Base-by-base conservation (phyloP, 92 coral and sea anemone species). In the Blastomussa wellsi region DNA sequence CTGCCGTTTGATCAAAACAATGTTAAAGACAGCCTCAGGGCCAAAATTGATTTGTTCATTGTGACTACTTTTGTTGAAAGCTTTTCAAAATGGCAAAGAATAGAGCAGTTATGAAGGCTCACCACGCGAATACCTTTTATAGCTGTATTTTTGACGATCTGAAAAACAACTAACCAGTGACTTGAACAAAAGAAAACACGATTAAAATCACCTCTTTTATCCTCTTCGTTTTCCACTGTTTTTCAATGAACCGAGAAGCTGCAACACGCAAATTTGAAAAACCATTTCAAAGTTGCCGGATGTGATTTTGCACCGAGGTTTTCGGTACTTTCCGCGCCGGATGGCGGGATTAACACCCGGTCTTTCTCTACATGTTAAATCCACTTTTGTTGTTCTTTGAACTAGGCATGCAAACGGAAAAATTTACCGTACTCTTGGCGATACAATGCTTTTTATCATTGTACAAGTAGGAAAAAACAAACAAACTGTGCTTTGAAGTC, bases 51-150 rank as follows among this genome's bases (percentile, higher is more conserved):
- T 29, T 55, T 52, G 55, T 73, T 39, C 22, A 39, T 36, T 82
- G 42, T 38, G 41, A 72, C 44, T 20, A 4, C 53, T 53, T 28
- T 52, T 82, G 76, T 74, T 36, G 38, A 55, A 48, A 47, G 32
- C 86, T 41, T 82, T 72, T 55, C 31, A 42, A 74, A 39, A 74
- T 4, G 81, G 52, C 28, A 57, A 20, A 41, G 87, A 59, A 83
- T n/a, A 16, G 62, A 38, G 39, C 42, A 74, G 47, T 42, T 73
- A n/a, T n/a, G n/a, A 55, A 29, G 39, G 31, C 9, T 24, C 24
- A 15, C 69, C 67, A 77, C 36, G 38, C 44, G 36, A 1, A 31
- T 24, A 36, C 6, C 33, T 47, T 72, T 52, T 72, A 82, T 71
- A 33, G 6, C 64, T 9, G 37, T 83, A 31, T 38, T 53, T 39